A percentile compares a stretch with the other conserved stretches of the same genome.
phyloP scores from a whole-genome alignment of 2,797 vertebrate species.

The Sebastolobus altivelis region DNA sequence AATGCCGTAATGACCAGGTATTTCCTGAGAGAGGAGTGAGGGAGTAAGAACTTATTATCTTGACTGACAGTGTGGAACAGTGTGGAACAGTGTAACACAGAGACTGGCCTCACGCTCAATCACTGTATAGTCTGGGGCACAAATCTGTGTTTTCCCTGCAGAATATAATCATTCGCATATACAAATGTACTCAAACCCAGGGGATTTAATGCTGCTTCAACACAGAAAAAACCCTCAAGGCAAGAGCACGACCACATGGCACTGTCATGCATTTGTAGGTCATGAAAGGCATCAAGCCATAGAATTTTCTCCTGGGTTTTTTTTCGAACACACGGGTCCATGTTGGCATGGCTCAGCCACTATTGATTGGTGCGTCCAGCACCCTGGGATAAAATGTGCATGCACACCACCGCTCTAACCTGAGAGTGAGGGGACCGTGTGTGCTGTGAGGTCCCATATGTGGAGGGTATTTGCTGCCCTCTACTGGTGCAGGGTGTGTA shows the following conservation, averaged over 20 bases:
- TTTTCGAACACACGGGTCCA: not conserved
- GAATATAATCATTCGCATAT: slow-evolving; percentile 2
- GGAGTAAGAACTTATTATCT: slow-evolving; percentile 26
- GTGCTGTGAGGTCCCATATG: not conserved
- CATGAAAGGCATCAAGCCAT: slow-evolving; percentile 1
- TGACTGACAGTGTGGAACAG: slow-evolving; percentile 1
- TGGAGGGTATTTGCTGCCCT: slow-evolving; percentile 29
- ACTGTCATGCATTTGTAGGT: slow-evolving; percentile 25
- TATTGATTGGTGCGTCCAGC: not conserved
- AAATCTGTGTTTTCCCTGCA: not conserved
- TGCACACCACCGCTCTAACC: slow-evolving; percentile 6
- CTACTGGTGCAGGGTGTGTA: slow-evolving; percentile 30
- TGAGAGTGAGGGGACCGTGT: not conserved
- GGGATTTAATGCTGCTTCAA: slow-evolving; percentile 24
- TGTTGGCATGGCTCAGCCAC: slow-evolving; percentile 16
- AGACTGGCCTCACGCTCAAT: not conserved
- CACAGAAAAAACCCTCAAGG: slow-evolving; percentile 28
- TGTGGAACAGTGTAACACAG: not conserved
- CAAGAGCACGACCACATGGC: slow-evolving; percentile 8
- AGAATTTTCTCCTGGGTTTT: slow-evolving; percentile 2
- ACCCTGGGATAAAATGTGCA: slow-evolving; percentile 30
- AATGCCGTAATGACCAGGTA: slow-evolving; percentile 1
- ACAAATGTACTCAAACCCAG: not conserved
- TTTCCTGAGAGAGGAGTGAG: slow-evolving; percentile 28
- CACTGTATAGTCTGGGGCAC: not conserved